Evolutionary conservation across 1,140 invertebrate species (phyloP), one percentile per base, ranked within the genome.

Genomic region (Temnothorax nylanderi): DNA sequence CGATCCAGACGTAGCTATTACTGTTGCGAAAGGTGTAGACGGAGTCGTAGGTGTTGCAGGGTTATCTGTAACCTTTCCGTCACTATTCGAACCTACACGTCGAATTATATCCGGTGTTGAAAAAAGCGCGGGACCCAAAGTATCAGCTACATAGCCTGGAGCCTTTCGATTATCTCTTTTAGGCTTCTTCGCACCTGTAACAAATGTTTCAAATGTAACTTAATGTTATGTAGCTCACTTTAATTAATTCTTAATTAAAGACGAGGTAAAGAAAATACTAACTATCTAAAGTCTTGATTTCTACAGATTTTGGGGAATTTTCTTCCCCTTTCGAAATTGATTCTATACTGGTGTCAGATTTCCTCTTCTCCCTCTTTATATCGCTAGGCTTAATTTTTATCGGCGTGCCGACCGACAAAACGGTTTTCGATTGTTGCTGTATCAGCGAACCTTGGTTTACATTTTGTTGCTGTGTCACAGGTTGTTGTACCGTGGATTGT

Each of bases 31-130:
- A 26, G 85, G 21, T 49, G 87, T 64, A 1, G 75, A 34, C 16
- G 82, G 54, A 81, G 76, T 85, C 7, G 78, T 69, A 26, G 88
- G 21, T 7, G 90, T 84, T 1, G 58, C 72, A 8, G 93, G 16
- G 88, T 95, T 95, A 64, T 95, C 95, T 10, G 90, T 41, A 76
- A 92, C 92, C 89, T 95, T 97, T 91, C 92, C 92, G 85, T 95
- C 95, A 49, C 75, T 49, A 18, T 88, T 92, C 1, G 92, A 90
- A 75, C 94, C 93, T 7, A 97, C 97, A 88, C 97, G 96, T 88
- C 97, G 95, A 71, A 98, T 97, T 82, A 98, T 97, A 95, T 98
- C 97, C 10, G 97, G 97, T 62, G 97, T 97, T 16, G 97, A 97
- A 92, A 98, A 98, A 44, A 98, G 91, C 60, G 96, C 96, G 34